Evolutionary conservation across 2,888 invertebrate species (phyloP).

Genomic region (Dysmachus trigonus): DNA sequence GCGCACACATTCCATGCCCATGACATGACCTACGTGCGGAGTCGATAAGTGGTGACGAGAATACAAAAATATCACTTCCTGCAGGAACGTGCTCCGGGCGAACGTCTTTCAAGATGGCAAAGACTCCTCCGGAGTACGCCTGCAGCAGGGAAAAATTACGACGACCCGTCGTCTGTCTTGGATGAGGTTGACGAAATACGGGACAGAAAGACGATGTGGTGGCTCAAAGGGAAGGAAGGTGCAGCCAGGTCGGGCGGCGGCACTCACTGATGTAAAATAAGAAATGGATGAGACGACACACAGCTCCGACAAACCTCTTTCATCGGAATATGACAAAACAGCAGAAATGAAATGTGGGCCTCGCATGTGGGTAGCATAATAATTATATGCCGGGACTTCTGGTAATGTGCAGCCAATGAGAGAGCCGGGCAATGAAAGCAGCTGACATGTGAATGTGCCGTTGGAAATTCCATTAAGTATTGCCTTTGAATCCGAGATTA

Average conservation of each 20-base stretch:
- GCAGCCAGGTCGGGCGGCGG: constrained; percentile 1
- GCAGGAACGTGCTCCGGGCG: constrained; percentile 34
- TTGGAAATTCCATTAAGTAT: constrained; percentile 1
- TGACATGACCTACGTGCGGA: constrained; percentile 48
- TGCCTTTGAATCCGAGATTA: constrained; percentile 14
- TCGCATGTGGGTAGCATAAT: constrained; percentile 47
- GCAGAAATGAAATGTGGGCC: constrained; percentile 47
- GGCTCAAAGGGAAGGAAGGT: background rate
- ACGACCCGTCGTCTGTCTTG: constrained; percentile 27
- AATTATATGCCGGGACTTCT: constrained; percentile 42
- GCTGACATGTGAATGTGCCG: background rate
- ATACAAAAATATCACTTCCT: constrained; percentile 42
- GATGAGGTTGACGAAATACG: constrained; percentile 36
- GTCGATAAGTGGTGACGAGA: constrained; percentile 44
- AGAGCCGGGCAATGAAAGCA: background rate
- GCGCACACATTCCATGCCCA: constrained; percentile 41
- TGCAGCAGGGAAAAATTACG: constrained; percentile 27
- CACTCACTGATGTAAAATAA: constrained; percentile 28
- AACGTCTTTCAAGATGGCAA: constrained; percentile 35
- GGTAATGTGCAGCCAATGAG: constrained; percentile 11
- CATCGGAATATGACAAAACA: constrained; percentile 46
- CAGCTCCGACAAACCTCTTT: constrained; percentile 44
- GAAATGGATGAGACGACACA: constrained; percentile 39
- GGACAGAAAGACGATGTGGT: constrained; percentile 7
- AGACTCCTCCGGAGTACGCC: background rate